phyloP scores from a whole-genome alignment of 2,797 vertebrate species.

The Etheostoma nigrum region DNA sequence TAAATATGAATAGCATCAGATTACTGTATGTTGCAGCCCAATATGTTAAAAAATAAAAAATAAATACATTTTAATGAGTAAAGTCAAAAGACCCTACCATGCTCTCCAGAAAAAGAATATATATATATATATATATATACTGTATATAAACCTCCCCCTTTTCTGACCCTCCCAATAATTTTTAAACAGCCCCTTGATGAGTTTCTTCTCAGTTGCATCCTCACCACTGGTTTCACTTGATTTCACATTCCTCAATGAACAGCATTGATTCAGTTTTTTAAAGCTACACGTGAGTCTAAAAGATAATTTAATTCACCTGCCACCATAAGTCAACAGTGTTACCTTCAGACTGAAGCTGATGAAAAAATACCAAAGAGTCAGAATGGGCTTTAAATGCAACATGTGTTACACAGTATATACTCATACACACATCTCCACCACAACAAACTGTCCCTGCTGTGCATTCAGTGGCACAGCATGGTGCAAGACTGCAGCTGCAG shows the following conservation, averaged over 20 bases:
- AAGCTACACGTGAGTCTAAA: neutral
- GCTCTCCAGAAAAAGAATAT: neutral
- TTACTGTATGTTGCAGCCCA: no score
- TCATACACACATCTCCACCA: conserved; percentile 4
- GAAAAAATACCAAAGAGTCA: neutral
- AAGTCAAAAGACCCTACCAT: neutral
- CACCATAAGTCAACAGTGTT: neutral
- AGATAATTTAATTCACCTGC: neutral
- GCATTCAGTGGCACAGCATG: conserved; percentile 37
- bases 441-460: conserved; percentile 33
- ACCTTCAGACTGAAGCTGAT: neutral
- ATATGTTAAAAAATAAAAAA: neutral
- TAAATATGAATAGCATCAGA: neutral
- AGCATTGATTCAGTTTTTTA: neutral
- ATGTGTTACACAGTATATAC: neutral
- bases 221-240: neutral
- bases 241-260: neutral
- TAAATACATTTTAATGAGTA: neutral
- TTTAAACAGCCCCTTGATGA: neutral
- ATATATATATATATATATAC: no score
- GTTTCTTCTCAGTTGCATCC: neutral
- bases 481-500: conserved; percentile 62
- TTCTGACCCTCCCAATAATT: neutral
- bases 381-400: conserved; percentile 5
- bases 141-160: no score